Base-by-base conservation (phyloP, 2,797 vertebrate species). In the Sarcoramphus papa region DNA sequence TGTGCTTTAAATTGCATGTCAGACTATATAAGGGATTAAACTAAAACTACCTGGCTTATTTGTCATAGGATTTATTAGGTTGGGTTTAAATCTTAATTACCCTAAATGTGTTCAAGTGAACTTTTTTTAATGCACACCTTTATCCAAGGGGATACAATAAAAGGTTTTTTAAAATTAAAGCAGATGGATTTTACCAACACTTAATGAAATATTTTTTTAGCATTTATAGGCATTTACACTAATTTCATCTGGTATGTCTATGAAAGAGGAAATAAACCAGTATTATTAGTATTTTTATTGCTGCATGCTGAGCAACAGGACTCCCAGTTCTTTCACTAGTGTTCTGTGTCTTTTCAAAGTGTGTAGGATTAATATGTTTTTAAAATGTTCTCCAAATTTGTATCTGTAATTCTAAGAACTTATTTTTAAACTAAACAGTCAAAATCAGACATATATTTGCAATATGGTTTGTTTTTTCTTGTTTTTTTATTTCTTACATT, bases 81-180 rank as follows among this genome's bases (percentile, higher is more conserved):
- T 79, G 20, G 7, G 6, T 74, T 77, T 93, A 92, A 93, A 56
- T n/a, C 35, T 77, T 84, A 88, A 82, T 83, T 86, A 77, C 41
- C 9, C 23, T 83, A 54, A 83, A 60, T 31, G 18, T 75, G 73
- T 74, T 84, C 57, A 50, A 53, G 45, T 67, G 78, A 87, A 54
- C 3, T 30, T 60, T 59, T 81, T 78, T 28, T 4, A 68, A 73
- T 82, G 4, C 13, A 63, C 3, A 28, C 59, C 35, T 81, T 88
- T 88, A 45, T 60, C 17, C 9, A 86, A 82, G n/a, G 7, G 7
- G 9, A 79, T 67, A 17, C 12, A 82, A 60, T 6, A n/a, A 43
- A 40, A 62, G 24, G 6, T 9, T 48, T 35, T 31, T 67, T 40
- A 5, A 53, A 64, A 83, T 43, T 72, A 60, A 93, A 82, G 8